Conservation (phyloP, 2,797 vertebrate genomes). For the Tapera naevia region DNA sequence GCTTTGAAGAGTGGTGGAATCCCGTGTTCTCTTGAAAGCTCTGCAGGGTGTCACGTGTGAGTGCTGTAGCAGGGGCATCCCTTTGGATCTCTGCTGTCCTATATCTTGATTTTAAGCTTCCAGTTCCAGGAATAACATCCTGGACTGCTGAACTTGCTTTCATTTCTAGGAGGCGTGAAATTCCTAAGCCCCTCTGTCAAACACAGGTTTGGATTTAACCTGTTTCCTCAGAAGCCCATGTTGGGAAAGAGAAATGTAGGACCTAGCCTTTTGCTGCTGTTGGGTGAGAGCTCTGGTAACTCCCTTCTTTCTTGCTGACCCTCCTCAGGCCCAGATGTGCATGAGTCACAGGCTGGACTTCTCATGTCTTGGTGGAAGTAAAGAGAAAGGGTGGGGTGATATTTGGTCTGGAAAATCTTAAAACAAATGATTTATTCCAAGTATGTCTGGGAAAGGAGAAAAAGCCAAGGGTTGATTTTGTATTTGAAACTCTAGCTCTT, state of each 20-base stretch:
- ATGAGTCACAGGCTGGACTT: slow-evolving; percentile 54
- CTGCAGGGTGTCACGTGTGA: not conserved
- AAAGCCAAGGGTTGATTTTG: not conserved
- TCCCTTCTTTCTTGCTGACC: not conserved
- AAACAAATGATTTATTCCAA: slow-evolving; percentile 23
- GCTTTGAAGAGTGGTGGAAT: not conserved
- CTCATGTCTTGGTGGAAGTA: not conserved
- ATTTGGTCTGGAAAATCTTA: slow-evolving; percentile 55
- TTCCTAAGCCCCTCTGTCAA: not conserved
- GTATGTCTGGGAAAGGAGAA: slow-evolving; percentile 8
- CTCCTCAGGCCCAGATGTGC: not conserved
- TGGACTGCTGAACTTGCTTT: not conserved
- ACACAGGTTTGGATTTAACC: not conserved
- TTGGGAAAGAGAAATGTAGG: not conserved
- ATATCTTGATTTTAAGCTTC: not conserved
- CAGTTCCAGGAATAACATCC: not conserved
- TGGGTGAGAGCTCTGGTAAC: not conserved
- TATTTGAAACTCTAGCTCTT: not conserved
- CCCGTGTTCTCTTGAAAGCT: not conserved
- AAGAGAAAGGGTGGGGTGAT: slow-evolving; percentile 23
- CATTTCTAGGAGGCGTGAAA: not conserved
- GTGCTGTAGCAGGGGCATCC: not conserved
- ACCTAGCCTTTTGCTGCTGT: not conserved
- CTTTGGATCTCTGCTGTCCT: not conserved
- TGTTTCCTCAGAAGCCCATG: not conserved